Evolutionary conservation across 2,113 vertebrate species (phyloP).

Genomic region (Macquaria australasica): DNA sequence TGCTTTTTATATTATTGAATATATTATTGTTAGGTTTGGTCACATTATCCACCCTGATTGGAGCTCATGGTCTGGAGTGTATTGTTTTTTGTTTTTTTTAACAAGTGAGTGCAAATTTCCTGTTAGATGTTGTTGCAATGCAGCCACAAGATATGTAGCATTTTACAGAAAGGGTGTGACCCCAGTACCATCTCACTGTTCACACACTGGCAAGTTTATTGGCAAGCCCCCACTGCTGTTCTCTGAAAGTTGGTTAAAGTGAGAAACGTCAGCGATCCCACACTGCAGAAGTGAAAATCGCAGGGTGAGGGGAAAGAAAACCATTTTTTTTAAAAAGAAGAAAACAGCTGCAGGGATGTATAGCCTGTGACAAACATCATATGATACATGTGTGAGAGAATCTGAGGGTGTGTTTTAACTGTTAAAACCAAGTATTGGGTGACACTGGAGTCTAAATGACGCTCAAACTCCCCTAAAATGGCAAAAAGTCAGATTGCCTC

Average conservation of each 20-base stretch:
- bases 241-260: slow-evolving; percentile 10
- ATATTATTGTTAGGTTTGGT: background rate
- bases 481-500: background rate
- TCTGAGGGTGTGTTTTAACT: background rate
- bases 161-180: background rate
- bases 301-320: background rate
- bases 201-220: background rate
- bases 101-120: background rate
- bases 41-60: background rate
- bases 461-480: background rate
- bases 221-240: background rate
- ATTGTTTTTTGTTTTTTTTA: background rate
- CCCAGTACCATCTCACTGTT: background rate
- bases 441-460: background rate
- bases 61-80: background rate
- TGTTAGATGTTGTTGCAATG: background rate
- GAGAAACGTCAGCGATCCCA: background rate
- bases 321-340: background rate
- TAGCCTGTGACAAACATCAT: background rate
- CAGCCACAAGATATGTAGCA: background rate
- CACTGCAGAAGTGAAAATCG: background rate
- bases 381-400: background rate
- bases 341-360: background rate
- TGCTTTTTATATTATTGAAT: too few species aligned
- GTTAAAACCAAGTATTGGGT: background rate